phyloP scores from a whole-genome alignment of 2,888 invertebrate species.

The Miltochrista miniata region DNA sequence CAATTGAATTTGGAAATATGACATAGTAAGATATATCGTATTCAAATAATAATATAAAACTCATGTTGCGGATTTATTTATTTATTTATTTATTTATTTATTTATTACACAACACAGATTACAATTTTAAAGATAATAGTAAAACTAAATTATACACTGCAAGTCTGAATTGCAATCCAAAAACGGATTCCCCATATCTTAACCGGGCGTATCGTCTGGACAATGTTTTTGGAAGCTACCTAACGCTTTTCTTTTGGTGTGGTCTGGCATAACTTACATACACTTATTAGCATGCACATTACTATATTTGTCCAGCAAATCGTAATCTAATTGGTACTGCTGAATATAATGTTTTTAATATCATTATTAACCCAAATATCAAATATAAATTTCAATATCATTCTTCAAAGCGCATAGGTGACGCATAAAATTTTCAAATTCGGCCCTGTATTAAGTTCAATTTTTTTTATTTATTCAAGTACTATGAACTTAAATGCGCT shows the following conservation, averaged over 20 bases:
- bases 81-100: too few relatives aligned
- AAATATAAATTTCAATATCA: background rate
- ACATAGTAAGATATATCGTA: background rate
- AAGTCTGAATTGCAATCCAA: too few relatives aligned
- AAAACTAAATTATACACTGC: too few relatives aligned
- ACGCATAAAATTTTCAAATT: slow-evolving; percentile 6
- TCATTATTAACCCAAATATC: too few relatives aligned
- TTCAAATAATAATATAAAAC: slow-evolving; percentile 2
- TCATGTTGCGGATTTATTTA: slow-evolving; percentile 44
- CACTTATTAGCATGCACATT: slow-evolving; percentile 13
- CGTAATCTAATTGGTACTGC: slow-evolving; percentile 32
- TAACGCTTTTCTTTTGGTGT: slow-evolving; percentile 38
- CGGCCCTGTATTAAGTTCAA: slow-evolving; percentile 14
- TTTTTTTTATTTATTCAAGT: background rate
- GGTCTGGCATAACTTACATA: slow-evolving; percentile 9
- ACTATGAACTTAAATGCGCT: background rate
- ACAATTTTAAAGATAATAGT: too few relatives aligned
- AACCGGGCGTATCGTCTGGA: slow-evolving; percentile 23
- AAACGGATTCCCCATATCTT: slow-evolving; percentile 31
- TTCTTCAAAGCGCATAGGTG: background rate
- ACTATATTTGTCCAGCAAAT: slow-evolving; percentile 22
- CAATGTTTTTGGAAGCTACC: slow-evolving; percentile 21
- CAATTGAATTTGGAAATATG: too few relatives aligned
- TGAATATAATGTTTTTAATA: background rate
- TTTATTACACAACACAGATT: too few relatives aligned